A percentile compares a stretch with the other conserved stretches of the same genome.
Conservation (phyloP, 2,797 vertebrate genomes). For the Gambusia yucatana region DNA sequence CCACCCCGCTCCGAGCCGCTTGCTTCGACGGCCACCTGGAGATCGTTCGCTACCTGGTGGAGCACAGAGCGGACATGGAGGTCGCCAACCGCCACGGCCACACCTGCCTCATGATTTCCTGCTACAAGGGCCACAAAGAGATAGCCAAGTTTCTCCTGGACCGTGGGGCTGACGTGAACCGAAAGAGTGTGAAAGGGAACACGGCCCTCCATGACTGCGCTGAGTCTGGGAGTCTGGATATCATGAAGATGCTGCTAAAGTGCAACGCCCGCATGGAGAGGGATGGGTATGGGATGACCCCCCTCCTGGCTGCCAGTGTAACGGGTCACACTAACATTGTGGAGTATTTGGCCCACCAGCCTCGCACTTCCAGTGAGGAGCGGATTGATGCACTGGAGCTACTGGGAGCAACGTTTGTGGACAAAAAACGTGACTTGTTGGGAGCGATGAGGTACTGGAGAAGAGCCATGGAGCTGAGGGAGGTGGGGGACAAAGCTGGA, state of each 20-base stretch:
- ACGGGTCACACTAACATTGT: conserved; percentile 97
- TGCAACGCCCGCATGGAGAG: conserved; percentile 92
- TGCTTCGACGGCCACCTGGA: conserved; percentile 97
- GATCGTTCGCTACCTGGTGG: conserved; percentile 94
- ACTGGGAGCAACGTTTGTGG: conserved; percentile 94
- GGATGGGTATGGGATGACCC: conserved; percentile 96
- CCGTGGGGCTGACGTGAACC: conserved; percentile 92
- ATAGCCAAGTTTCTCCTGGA: conserved; percentile 94
- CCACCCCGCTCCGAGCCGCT: conserved; percentile 92
- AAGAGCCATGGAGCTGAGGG: conserved; percentile 91
- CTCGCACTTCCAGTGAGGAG: conserved; percentile 82
- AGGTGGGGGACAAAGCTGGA: conserved; percentile 75
- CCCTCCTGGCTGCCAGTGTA: conserved; percentile 92
- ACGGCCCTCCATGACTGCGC: conserved; percentile 96
- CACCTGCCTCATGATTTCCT: conserved; percentile 98
- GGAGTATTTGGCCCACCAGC: conserved; percentile 91
- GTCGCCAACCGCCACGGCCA: conserved; percentile 96
- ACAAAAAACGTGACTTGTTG: conserved; percentile 93
- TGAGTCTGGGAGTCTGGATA: conserved; percentile 95
- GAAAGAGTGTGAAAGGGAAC: conserved; percentile 95
- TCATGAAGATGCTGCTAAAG: conserved; percentile 93
- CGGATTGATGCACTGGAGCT: conserved; percentile 90
- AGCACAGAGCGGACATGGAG: conserved; percentile 93
- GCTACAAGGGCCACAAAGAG: conserved; percentile 96
- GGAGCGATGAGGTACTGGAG: conserved; percentile 94